Percentiles rank a stretch among this genome's conserved stretches.
Conservation (phyloP, 2,888 invertebrate species). For the Thyatira batis region DNA sequence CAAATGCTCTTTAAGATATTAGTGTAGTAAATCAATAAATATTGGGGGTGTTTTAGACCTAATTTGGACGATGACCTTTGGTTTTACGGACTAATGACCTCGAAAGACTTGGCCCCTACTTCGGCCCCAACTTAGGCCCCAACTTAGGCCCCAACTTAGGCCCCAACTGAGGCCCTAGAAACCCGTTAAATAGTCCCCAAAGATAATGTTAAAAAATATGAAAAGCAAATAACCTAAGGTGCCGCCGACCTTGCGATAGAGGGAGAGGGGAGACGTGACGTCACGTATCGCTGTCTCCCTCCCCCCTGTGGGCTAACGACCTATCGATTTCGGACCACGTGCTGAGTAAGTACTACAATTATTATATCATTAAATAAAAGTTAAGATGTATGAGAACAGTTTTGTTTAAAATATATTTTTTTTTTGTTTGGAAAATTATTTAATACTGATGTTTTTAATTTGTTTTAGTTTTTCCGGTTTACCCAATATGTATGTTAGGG, state of each 20-base stretch:
- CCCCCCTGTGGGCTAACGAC: constrained; percentile 31
- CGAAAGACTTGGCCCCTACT: too few species aligned
- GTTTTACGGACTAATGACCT: neutral
- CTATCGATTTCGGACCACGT: constrained; percentile 56
- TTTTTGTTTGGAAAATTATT: neutral
- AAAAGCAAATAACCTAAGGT: constrained; percentile 50
- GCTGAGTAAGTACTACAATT: constrained; percentile 19
- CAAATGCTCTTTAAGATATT: too few species aligned
- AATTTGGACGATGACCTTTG: neutral
- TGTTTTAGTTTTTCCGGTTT: neutral
- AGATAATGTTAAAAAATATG: constrained; percentile 29
- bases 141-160: too few species aligned
- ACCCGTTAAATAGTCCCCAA: neutral
- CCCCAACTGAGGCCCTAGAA: too few species aligned
- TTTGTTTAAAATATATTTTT: too few species aligned
- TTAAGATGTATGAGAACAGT: neutral
- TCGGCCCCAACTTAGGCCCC: too few species aligned
- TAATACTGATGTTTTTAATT: neutral
- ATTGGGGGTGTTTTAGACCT: neutral
- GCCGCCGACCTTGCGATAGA: constrained; percentile 43
- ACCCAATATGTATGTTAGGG: too few species aligned
- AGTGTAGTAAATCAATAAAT: neutral
- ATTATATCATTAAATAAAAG: neutral
- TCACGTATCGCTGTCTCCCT: constrained; percentile 35
- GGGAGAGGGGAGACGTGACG: constrained; percentile 37